Conservation (phyloP, 2,113 vertebrate genomes). For the Neolamprologus brichardi region DNA sequence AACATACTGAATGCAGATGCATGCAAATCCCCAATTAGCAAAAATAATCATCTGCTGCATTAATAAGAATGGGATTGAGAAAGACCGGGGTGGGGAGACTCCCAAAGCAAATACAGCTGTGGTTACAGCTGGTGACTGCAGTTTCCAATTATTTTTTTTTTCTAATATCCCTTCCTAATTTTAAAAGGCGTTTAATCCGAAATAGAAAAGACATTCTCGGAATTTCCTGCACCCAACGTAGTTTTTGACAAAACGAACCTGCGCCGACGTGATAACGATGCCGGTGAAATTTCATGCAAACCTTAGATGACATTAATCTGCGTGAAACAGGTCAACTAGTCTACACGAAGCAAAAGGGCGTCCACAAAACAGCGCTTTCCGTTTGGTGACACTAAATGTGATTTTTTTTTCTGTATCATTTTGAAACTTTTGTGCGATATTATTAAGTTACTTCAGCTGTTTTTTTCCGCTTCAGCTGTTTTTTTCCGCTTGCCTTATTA, state of each 20-base stretch:
- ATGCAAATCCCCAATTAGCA: slow-evolving; percentile 20
- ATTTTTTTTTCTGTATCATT: neutral
- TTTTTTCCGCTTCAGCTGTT: neutral
- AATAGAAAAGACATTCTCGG: neutral
- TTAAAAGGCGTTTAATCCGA: neutral
- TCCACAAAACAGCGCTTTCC: neutral
- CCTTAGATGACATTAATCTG: neutral
- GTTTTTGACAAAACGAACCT: neutral
- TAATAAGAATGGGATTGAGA: neutral
- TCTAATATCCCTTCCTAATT: neutral
- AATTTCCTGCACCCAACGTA: neutral
- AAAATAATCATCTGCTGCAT: neutral
- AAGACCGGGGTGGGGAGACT: neutral
- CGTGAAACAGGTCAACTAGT: neutral
- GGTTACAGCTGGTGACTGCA: neutral
- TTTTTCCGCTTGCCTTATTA: neutral
- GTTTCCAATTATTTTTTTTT: neutral
- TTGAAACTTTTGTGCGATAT: neutral
- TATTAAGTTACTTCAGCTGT: neutral
- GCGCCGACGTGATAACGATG: neutral
- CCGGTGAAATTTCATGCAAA: neutral
- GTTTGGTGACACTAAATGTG: neutral
- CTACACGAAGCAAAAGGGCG: neutral
- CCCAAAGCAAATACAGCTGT: neutral
- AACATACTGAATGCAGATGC: neutral